Evolutionary conservation across 2,888 invertebrate genomes (phyloP).

Genomic region (Peribatodes rhomboidaria): DNA sequence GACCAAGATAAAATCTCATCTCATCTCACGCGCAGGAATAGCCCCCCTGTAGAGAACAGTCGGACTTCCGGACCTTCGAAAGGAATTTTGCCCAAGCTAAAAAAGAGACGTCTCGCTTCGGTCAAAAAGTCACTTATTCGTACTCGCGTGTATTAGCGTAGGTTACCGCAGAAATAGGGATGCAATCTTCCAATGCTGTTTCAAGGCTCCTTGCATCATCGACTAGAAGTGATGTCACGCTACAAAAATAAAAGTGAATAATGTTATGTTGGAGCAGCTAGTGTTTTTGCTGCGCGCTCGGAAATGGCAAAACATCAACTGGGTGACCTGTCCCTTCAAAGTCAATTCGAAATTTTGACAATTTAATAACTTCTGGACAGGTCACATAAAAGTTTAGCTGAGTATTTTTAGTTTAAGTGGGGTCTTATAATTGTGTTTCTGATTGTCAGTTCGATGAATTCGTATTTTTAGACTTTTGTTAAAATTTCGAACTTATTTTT

Average conservation of each 20-base stretch:
- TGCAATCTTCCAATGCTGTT: conserved; percentile 57
- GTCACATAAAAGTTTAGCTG: not conserved
- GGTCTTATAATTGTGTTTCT: not conserved
- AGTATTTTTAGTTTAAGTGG: not conserved
- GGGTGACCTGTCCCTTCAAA: conserved; percentile 8
- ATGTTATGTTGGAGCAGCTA: conserved; percentile 15
- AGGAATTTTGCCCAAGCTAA: too few relatives aligned
- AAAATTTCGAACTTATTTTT: too few relatives aligned
- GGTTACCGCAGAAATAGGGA: conserved; percentile 34
- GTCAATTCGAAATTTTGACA: conserved; percentile 2
- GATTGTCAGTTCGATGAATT: not conserved
- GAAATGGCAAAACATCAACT: conserved; percentile 15
- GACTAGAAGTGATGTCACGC: conserved; percentile 58
- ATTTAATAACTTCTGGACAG: not conserved
- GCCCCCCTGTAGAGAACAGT: too few relatives aligned
- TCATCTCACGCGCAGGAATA: too few relatives aligned
- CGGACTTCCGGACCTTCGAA: too few relatives aligned
- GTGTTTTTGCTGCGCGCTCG: conserved; percentile 7
- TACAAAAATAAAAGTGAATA: conserved; percentile 62
- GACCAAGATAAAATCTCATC: too few relatives aligned
- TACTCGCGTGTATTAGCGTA: too few relatives aligned
- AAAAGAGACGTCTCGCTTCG: too few relatives aligned
- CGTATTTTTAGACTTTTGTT: too few relatives aligned
- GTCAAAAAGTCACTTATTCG: not conserved
- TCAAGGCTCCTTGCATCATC: conserved; percentile 49